Evolutionary conservation across 2,888 invertebrate genomes (phyloP).

Genomic region (Tetropium fuscum): DNA sequence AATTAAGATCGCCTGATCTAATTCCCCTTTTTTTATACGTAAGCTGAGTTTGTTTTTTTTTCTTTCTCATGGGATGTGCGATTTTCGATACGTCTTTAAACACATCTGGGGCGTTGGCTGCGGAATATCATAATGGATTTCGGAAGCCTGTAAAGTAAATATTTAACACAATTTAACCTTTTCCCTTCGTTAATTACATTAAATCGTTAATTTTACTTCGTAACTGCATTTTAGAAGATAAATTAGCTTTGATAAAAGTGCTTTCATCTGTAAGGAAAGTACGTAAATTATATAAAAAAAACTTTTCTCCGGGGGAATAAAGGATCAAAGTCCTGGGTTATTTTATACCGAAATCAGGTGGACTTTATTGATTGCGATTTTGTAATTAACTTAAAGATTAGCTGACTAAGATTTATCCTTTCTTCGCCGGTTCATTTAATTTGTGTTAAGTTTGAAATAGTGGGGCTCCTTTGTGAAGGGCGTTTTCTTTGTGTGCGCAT

Average conservation of each 20-base stretch:
- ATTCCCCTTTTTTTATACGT: too few species aligned
- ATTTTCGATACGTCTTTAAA: background rate
- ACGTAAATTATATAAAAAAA: conserved; percentile 32
- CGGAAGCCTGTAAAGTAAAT: conserved; percentile 21
- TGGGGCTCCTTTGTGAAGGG: background rate
- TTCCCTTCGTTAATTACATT: conserved; percentile 38
- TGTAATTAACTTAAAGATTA: conserved; percentile 40
- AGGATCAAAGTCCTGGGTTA: conserved; percentile 34
- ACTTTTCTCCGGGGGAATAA: conserved; percentile 20
- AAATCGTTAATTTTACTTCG: conserved; percentile 45
- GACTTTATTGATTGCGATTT: conserved; percentile 43
- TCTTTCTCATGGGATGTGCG: too few species aligned
- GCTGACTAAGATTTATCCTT: conserved; percentile 28
- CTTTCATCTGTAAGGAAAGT: conserved; percentile 47
- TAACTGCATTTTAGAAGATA: conserved; percentile 53
- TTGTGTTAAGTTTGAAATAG: conserved; percentile 12
- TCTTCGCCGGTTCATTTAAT: conserved; percentile 19
- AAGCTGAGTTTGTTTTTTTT: too few species aligned
- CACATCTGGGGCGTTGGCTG: background rate
- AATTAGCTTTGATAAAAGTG: conserved; percentile 57
- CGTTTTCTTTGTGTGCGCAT: conserved; percentile 1
- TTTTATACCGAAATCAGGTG: conserved; percentile 37
- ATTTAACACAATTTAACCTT: conserved; percentile 32
- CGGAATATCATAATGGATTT: conserved; percentile 5
- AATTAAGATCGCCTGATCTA: too few species aligned